Percentiles rank a stretch among this genome's conserved stretches.
Evolutionary conservation across 1,140 invertebrate species (phyloP).

Genomic region (Thalassaphorura encarpata): DNA sequence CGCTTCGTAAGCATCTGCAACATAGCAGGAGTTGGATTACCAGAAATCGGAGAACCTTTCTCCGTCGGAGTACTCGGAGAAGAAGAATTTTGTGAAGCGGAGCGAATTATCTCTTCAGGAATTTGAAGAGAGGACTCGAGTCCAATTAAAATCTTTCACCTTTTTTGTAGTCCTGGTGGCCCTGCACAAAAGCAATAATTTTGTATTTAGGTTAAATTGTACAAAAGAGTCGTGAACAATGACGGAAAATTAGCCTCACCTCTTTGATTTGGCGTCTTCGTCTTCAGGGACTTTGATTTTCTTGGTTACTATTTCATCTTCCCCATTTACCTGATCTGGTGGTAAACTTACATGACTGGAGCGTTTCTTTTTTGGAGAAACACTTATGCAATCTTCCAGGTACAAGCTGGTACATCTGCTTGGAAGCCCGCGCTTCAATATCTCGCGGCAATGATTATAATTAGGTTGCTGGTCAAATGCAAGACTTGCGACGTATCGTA

Average conservation of each 20-base stretch:
- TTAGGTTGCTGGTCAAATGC: conserved; percentile 60
- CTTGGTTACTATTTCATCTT: conserved; percentile 6
- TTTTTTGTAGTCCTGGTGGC: conserved; percentile 25
- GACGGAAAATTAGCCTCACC: too few species aligned
- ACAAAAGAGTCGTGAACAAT: too few species aligned
- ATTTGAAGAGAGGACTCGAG: conserved; percentile 28
- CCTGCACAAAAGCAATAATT: conserved; percentile 6
- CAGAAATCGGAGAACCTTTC: conserved; percentile 20
- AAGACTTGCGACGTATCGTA: conserved; percentile 58
- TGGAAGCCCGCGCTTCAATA: conserved; percentile 47
- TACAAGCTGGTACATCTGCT: conserved; percentile 8
- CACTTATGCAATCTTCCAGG: conserved; percentile 14
- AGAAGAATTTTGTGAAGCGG: conserved; percentile 19
- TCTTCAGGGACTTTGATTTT: conserved; percentile 8
- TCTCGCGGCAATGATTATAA: conserved; percentile 55
- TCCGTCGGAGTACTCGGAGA: conserved; percentile 3
- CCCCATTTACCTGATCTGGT: neutral
- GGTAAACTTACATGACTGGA: conserved; percentile 5
- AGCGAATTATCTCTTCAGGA: conserved; percentile 30
- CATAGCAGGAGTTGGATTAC: conserved; percentile 30
- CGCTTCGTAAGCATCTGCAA: conserved; percentile 29
- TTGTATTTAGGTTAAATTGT: too few species aligned
- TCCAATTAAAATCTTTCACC: conserved; percentile 32
- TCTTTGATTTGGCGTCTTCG: neutral
- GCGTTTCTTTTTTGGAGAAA: conserved; percentile 3